Evolutionary conservation across 2,113 vertebrate species (phyloP), one percentile per base, ranked within the genome.

Genomic region (Nannobrachium achirus): DNA sequence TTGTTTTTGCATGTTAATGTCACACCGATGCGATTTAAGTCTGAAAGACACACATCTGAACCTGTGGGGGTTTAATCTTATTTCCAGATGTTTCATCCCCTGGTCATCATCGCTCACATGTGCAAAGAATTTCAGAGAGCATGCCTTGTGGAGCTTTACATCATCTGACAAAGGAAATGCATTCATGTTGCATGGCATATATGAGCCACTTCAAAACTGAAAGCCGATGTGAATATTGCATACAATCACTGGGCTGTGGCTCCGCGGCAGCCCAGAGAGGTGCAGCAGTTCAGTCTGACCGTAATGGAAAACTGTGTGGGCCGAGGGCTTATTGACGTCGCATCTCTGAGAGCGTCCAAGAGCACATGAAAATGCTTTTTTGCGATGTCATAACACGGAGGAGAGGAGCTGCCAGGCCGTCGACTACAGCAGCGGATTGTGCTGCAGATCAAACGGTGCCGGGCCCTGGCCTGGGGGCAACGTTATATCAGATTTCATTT

Each of bases 401-500:
- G 88, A 83, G 57, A 74, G 84, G 51, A 59, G 56, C 80, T 76
- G 75, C 73, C 74, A 85, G 86, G 71, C 71, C 75, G 74, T 72
- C 57, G 40, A 78, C 66, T 76, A 76, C 72, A 89, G 80, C 71
- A 44, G 66, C 9, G 71, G 63, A 85, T 82, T 91, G 86, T 86
- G 55, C 73, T 39, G 65, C 79, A 86, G 81, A 92, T 92, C 87
- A 92, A 93, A 91, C 76, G 19, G 39, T 52, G 3, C 6, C 25
- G 39, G 56, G 3, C 6, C 25, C 76, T 48, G 71, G 75, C 86
- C 84, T 56, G 80, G 74, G 73, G 85, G 73, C n/a, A n/a, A 0
- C 80, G 14, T 78, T 76, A 82, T 86, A 91, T 92, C 86, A 86
- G 63, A 86, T 91, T 92, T 89, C 87, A 81, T 88, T 88, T 89